A percentile compares a stretch with the other conserved stretches of the same genome.
phyloP scores from a whole-genome alignment of 1,140 invertebrate species.

The Homarus americanus region DNA sequence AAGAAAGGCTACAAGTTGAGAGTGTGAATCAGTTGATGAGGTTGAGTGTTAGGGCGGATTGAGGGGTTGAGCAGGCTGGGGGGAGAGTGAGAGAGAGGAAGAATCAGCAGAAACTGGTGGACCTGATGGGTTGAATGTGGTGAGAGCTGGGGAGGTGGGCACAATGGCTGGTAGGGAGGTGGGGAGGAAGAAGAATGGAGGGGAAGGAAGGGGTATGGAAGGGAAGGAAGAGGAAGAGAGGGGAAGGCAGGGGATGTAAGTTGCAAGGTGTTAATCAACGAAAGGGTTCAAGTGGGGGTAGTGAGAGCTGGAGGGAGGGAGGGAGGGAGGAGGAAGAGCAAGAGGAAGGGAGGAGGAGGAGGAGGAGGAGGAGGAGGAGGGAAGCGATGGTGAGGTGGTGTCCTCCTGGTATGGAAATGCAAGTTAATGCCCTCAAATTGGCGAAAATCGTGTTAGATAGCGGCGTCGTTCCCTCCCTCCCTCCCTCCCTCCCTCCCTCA shows the following conservation, averaged over 20 bases:
- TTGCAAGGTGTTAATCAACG: too few species aligned
- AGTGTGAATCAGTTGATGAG: too few species aligned
- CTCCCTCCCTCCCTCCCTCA: not conserved
- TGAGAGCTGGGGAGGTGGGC: too few species aligned
- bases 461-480: not conserved
- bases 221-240: not conserved
- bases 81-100: not conserved
- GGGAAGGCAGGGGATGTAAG: not conserved
- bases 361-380: not conserved
- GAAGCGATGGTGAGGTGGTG: not conserved
- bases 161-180: not conserved
- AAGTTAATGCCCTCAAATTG: slow-evolving; percentile 8
- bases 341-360: not conserved
- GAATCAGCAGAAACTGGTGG: not conserved
- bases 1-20: too few species aligned
- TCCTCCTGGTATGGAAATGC: not conserved
- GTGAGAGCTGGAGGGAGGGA: not conserved
- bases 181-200: not conserved
- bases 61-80: not conserved
- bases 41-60: too few species aligned
- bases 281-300: not conserved
- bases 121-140: too few species aligned
- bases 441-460: slow-evolving; percentile 6
- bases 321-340: not conserved
- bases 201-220: not conserved